A percentile compares a stretch with the other conserved stretches of the same genome.
Evolutionary conservation across 1,140 invertebrate species (phyloP).

Genomic region (Aphaenogaster rudis): DNA sequence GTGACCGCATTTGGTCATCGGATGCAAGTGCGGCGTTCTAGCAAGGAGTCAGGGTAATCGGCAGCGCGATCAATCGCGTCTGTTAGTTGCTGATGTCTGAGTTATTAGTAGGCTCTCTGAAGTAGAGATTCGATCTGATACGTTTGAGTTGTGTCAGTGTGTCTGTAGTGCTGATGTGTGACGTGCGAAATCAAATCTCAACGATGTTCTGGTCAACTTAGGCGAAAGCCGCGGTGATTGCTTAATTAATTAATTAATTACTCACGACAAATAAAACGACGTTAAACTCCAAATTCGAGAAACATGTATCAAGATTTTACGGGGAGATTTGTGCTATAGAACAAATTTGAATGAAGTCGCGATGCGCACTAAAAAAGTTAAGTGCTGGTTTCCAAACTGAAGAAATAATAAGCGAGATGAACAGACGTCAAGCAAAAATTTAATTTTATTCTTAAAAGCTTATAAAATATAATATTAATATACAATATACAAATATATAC

Average conservation of each 20-base stretch:
- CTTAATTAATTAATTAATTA: neutral
- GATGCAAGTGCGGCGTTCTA: constrained; percentile 38
- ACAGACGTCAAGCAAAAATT: neutral
- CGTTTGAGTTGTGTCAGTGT: neutral
- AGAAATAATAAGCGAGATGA: constrained; percentile 34
- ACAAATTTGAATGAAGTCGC: neutral
- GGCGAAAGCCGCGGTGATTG: neutral
- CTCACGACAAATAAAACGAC: neutral
- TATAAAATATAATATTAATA: neutral
- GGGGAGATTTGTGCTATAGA: neutral
- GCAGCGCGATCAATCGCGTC: constrained; percentile 2
- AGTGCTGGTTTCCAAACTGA: constrained; percentile 9
- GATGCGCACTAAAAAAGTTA: neutral
- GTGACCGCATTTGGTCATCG: neutral
- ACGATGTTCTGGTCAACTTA: constrained; percentile 59
- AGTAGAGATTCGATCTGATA: constrained; percentile 16
- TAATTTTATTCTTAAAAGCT: neutral
- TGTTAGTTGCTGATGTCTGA: constrained; percentile 36
- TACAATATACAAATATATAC: neutral
- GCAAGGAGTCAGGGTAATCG: neutral
- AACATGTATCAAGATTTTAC: neutral
- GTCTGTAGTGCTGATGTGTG: constrained; percentile 65
- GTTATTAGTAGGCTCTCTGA: constrained; percentile 21
- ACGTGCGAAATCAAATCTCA: constrained; percentile 68
- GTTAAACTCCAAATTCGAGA: neutral